Evolutionary conservation across 2,797 vertebrate genomes (phyloP).

Genomic region (Pseudomugil gertrudae): DNA sequence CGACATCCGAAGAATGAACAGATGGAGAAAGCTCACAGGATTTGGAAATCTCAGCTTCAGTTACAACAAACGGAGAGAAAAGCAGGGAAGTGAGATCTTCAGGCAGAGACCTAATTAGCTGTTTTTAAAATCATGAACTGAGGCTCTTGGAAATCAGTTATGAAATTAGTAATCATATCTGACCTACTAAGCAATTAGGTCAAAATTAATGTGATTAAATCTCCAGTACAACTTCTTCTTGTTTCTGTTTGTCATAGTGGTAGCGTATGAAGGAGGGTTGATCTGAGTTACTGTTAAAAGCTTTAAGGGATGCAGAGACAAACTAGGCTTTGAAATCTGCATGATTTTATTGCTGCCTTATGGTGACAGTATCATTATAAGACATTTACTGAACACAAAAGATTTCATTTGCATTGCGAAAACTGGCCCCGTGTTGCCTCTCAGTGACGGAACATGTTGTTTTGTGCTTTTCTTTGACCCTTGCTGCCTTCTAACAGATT

Average conservation of each 20-base stretch:
- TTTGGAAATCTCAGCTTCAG: slow-evolving; percentile 20
- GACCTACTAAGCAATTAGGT: slow-evolving; percentile 41
- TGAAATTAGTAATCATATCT: slow-evolving; percentile 46
- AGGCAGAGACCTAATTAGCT: slow-evolving; percentile 60
- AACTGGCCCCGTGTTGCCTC: background rate
- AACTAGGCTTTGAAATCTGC: background rate
- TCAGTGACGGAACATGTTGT: background rate
- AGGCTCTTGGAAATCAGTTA: slow-evolving; percentile 34
- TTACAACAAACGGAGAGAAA: slow-evolving; percentile 12
- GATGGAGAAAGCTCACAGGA: slow-evolving; percentile 7
- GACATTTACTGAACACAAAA: background rate
- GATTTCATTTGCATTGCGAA: background rate
- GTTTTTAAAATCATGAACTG: slow-evolving; percentile 31
- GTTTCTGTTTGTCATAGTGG: background rate
- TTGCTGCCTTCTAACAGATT: background rate
- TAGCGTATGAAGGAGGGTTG: background rate
- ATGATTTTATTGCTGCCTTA: background rate
- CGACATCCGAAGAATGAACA: slow-evolving; percentile 19
- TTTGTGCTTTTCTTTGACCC: background rate
- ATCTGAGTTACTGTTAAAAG: background rate
- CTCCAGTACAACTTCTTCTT: slow-evolving; percentile 12
- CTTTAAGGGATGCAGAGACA: background rate
- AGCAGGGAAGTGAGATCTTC: slow-evolving; percentile 30
- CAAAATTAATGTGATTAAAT: slow-evolving; percentile 39
- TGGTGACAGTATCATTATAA: background rate